Conservation (phyloP, 2,113 vertebrate genomes). For the Callopanchax toddi region DNA sequence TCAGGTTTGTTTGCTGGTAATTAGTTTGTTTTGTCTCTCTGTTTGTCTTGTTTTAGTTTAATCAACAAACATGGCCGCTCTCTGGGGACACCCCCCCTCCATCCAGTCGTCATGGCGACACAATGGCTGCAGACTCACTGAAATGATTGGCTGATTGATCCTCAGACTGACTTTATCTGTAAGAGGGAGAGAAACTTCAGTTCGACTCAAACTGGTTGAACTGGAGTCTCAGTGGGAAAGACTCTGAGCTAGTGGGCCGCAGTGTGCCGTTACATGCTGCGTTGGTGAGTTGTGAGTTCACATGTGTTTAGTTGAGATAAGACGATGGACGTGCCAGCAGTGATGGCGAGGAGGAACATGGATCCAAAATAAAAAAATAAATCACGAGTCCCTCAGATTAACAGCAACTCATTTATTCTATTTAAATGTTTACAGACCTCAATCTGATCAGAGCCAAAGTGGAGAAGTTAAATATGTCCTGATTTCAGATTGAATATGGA, state of each 20-base stretch:
- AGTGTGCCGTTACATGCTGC: not conserved
- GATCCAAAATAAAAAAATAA: not conserved
- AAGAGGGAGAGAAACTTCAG: slow-evolving; percentile 2
- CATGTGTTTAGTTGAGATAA: not conserved
- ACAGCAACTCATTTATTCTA: no score
- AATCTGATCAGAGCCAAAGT: no score
- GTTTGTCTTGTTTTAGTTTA: slow-evolving; percentile 62
- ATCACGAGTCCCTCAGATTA: no score
- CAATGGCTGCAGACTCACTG: not conserved
- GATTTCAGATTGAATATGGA: no score
- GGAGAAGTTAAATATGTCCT: no score
- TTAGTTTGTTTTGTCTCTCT: slow-evolving; percentile 71
- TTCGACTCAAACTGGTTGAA: not conserved
- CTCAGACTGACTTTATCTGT: slow-evolving; percentile 10
- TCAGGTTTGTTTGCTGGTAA: slow-evolving; percentile 66
- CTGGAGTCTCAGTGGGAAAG: slow-evolving; percentile 22
- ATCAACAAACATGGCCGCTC: slow-evolving; percentile 54
- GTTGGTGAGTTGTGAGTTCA: not conserved
- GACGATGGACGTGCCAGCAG: not conserved
- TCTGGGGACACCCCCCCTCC: not conserved
- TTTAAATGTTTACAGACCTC: no score
- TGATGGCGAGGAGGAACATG: not conserved
- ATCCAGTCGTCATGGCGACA: slow-evolving; percentile 20
- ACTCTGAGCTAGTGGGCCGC: not conserved
- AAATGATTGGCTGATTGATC: slow-evolving; percentile 35